These are phyloP conservation scores for Peromyscus attwateri DNA, from an alignment of 2,797 vertebrate species.

Conservation along the genomic window DNA sequence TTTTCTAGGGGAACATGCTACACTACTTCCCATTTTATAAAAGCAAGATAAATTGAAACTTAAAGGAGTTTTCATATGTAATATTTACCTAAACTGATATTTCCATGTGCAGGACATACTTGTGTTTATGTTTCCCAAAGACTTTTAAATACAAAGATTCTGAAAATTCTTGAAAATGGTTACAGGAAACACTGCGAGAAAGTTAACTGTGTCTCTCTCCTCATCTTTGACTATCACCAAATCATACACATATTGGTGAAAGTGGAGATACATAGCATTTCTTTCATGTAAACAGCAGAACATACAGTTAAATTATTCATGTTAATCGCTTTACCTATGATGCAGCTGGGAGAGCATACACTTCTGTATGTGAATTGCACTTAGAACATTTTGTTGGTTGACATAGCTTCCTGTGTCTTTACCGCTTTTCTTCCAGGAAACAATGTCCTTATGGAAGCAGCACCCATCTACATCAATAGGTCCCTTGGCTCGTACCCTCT, in stretches of 20 bases:
- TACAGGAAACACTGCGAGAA: not conserved
- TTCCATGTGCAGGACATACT: not conserved
- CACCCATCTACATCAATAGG: not conserved
- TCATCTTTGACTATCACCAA: not conserved
- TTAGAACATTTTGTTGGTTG: not conserved
- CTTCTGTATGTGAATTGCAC: not conserved
- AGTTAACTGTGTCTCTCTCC: not conserved
- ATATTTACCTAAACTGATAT: slow-evolving; percentile 30
- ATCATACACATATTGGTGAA: slow-evolving; percentile 24
- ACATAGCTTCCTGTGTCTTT: not conserved
- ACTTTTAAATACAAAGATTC: slow-evolving; percentile 31
- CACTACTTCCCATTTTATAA: not conserved
- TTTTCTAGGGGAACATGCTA: not conserved
- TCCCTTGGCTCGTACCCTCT: not conserved
- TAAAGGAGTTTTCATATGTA: slow-evolving; percentile 44
- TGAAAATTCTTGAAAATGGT: slow-evolving; percentile 18
- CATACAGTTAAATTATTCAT: not conserved
- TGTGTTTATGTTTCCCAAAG: not conserved
- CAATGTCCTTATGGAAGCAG: slow-evolving; percentile 30
- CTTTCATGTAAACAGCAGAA: not conserved
- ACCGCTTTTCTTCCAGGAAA: slow-evolving; percentile 36
- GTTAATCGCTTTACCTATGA: slow-evolving; percentile 30
- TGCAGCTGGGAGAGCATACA: not conserved
- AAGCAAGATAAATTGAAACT: slow-evolving; percentile 17
- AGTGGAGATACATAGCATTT: not conserved